Conservation (phyloP, 2,113 vertebrate species). For the Cairina moschata region DNA sequence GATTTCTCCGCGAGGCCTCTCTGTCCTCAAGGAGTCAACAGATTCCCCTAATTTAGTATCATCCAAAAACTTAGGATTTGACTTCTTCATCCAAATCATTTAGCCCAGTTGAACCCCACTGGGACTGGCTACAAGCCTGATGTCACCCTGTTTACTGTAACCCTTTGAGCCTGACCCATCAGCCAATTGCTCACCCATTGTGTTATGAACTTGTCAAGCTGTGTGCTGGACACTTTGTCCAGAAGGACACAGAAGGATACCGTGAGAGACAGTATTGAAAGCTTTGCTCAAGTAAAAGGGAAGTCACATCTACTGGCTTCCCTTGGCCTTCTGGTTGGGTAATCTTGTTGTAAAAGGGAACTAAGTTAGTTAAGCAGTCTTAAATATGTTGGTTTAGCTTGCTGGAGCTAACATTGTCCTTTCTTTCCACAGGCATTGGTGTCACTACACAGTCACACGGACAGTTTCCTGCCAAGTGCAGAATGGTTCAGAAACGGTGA, state of each 20-base stretch:
- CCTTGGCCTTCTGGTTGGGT: not conserved
- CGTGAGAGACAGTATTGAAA: not conserved
- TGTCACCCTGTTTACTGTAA: no score
- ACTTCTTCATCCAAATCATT: no score
- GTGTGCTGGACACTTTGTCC: not conserved
- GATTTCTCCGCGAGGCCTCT: no score
- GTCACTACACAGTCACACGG: slow-evolving; percentile 89
- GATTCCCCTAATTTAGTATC: no score
- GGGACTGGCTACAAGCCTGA: not conserved
- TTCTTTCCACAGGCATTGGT: slow-evolving; percentile 89
- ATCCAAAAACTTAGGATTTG: no score
- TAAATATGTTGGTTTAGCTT: not conserved
- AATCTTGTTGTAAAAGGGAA: not conserved
- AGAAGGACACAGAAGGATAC: not conserved
- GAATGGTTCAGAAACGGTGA: slow-evolving; percentile 90
- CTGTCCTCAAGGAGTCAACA: no score
- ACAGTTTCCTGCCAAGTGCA: slow-evolving; percentile 93
- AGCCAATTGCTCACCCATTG: not conserved
- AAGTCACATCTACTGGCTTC: not conserved
- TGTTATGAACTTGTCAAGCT: not conserved
- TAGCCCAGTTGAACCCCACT: not conserved
- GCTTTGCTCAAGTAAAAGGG: not conserved
- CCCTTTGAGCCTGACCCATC: not conserved
- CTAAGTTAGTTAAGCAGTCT: not conserved
- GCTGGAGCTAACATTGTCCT: not conserved